These are phyloP conservation scores for Silurus glanis DNA, from an alignment of 2,113 vertebrate genomes.

Conservation along the genomic window DNA sequence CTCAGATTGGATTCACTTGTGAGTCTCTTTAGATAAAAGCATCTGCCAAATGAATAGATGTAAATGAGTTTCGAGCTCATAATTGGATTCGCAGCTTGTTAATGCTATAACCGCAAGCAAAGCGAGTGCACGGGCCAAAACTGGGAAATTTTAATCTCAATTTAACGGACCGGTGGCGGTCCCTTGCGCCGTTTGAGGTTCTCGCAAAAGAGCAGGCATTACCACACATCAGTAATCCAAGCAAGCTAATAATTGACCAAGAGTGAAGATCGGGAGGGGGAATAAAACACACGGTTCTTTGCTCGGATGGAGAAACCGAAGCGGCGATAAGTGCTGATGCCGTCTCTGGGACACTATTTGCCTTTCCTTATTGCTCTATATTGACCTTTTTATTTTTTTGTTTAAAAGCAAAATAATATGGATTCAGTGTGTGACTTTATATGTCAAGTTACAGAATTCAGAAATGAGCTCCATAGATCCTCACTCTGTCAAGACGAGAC, in stretches of 20 bases:
- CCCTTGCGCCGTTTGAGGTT: not conserved
- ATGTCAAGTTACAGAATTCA: no score
- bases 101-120: constrained; percentile 28
- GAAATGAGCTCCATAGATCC: no score
- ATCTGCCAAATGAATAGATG: constrained; percentile 30
- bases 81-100: constrained; percentile 25
- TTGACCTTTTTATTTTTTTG: no score
- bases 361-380: not conserved
- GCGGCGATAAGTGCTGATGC: not conserved
- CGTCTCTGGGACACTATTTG: constrained; percentile 13
- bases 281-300: not conserved
- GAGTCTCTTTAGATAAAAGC: constrained; percentile 27
- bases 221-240: constrained; percentile 36
- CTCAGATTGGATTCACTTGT: constrained; percentile 13
- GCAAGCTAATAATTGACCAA: constrained; percentile 29
- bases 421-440: no score
- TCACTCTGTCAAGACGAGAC: no score
- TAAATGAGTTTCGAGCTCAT: constrained; percentile 35
- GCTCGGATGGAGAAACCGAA: not conserved
- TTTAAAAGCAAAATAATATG: no score
- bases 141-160: constrained; percentile 29
- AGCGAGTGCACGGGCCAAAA: constrained; percentile 9
- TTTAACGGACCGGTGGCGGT: constrained; percentile 31
- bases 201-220: not conserved
- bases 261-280: not conserved